phyloP scores from a whole-genome alignment of 1,140 invertebrate species.

The Vanessa tameamea region DNA sequence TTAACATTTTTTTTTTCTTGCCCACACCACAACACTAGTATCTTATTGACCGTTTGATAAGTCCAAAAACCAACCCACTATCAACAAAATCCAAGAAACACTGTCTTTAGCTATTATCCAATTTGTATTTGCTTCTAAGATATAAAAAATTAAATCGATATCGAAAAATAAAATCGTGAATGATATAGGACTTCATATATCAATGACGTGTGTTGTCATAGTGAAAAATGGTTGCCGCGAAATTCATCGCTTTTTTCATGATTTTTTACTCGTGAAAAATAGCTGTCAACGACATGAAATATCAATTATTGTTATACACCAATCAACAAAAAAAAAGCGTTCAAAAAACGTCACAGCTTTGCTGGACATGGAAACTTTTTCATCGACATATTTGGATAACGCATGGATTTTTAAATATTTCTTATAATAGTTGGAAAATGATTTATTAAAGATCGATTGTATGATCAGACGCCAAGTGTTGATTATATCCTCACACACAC shows the following conservation, averaged over 20 bases:
- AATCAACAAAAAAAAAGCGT: slow-evolving; percentile 21
- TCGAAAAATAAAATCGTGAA: slow-evolving; percentile 9
- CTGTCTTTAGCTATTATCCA: too few species aligned
- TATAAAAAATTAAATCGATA: background rate
- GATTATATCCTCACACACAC: too few species aligned
- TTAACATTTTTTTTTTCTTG: too few species aligned
- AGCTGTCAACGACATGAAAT: slow-evolving; percentile 29
- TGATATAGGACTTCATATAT: slow-evolving; percentile 28
- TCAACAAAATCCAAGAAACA: too few species aligned
- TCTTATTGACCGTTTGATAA: too few species aligned
- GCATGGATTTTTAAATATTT: background rate
- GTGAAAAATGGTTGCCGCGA: slow-evolving; percentile 28
- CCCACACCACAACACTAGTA: too few species aligned
- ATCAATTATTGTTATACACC: slow-evolving; percentile 27
- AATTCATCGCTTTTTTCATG: slow-evolving; percentile 24
- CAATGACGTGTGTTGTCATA: slow-evolving; percentile 29
- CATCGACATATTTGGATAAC: background rate
- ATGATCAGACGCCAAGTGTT: too few species aligned
- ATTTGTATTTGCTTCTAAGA: background rate
- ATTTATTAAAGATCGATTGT: too few species aligned
- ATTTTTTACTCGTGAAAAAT: slow-evolving; percentile 29
- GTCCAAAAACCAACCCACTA: too few species aligned
- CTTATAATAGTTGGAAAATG: too few species aligned
- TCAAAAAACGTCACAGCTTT: background rate
- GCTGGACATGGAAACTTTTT: background rate